These are phyloP conservation scores for Hermetia illucens DNA, from an alignment of 1,140 invertebrate genomes.

Conservation along the genomic window DNA sequence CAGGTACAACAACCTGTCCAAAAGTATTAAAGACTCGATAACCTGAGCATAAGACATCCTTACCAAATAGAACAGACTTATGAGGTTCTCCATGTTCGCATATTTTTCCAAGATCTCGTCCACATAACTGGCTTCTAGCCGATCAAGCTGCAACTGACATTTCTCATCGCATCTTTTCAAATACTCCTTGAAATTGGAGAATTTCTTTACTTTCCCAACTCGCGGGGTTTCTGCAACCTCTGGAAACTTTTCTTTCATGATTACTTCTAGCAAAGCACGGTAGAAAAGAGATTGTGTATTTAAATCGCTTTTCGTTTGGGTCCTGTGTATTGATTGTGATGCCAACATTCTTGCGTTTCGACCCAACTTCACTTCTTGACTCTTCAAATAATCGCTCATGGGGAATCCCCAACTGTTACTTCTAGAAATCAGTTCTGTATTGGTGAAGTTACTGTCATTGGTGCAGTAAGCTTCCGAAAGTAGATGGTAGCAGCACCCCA, in stretches of 20 bases:
- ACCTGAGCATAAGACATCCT: slow-evolving; percentile 67
- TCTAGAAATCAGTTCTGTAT: slow-evolving; percentile 14
- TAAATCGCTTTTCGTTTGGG: slow-evolving; percentile 37
- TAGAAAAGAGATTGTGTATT: slow-evolving; percentile 51
- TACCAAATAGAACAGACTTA: slow-evolving; percentile 69
- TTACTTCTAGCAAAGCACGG: slow-evolving; percentile 55
- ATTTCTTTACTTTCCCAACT: slow-evolving; percentile 32
- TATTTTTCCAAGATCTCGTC: slow-evolving; percentile 26
- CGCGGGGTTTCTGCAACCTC: slow-evolving; percentile 18
- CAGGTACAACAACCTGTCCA: slow-evolving; percentile 73
- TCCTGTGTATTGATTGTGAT: slow-evolving; percentile 57
- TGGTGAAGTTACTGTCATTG: slow-evolving; percentile 18
- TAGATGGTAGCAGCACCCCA: slow-evolving; percentile 85
- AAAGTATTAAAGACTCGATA: slow-evolving; percentile 67
- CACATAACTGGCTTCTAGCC: neutral
- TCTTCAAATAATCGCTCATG: slow-evolving; percentile 44
- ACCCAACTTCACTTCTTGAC: slow-evolving; percentile 41
- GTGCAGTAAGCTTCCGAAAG: slow-evolving; percentile 45
- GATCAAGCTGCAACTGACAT: slow-evolving; percentile 28
- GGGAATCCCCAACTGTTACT: slow-evolving; percentile 42
- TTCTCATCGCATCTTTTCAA: slow-evolving; percentile 43
- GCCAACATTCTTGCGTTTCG: slow-evolving; percentile 72
- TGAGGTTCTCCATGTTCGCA: slow-evolving; percentile 39
- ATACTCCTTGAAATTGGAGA: slow-evolving; percentile 46
- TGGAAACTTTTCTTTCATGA: slow-evolving; percentile 30